Percentiles rank a stretch among this genome's conserved stretches.
Evolutionary conservation across 92 coral and sea anemone genomes (phyloP).

Genomic region (Muricea muricata): DNA sequence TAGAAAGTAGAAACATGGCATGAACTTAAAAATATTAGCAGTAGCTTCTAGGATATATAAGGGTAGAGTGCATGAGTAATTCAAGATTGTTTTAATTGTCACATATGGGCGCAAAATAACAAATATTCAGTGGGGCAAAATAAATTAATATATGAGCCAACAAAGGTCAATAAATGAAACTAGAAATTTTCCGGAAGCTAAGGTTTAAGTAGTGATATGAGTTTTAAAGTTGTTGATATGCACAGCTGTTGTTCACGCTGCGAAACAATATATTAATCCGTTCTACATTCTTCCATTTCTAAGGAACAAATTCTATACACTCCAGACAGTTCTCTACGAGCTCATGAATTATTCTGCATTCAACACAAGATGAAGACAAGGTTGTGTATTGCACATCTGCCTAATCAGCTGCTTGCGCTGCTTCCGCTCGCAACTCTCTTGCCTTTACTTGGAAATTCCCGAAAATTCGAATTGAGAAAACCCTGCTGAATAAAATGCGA

Average conservation of each 20-base stretch:
- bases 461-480: not conserved
- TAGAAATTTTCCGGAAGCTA: constrained; percentile 1
- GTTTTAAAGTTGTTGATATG: not conserved
- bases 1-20: not conserved
- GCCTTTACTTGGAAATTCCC: not conserved
- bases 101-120: not conserved
- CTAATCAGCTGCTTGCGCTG: constrained; percentile 7
- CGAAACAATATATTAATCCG: not conserved
- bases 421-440: not conserved
- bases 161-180: constrained; percentile 19
- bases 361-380: not conserved
- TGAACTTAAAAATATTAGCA: not conserved
- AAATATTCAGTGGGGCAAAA: not conserved
- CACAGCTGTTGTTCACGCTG: not conserved
- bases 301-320: not conserved
- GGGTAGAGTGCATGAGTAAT: not conserved
- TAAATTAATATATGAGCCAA: not conserved
- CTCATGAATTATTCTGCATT: constrained; percentile 12
- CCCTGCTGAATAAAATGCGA: not conserved
- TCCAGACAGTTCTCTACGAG: not conserved
- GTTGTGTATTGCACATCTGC: not conserved
- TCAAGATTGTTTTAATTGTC: not conserved
- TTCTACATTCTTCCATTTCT: not conserved
- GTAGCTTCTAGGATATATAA: not conserved
- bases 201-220: not conserved